Conservation (phyloP, 92 coral and sea anemone genomes). For the Blastomussa wellsi region DNA sequence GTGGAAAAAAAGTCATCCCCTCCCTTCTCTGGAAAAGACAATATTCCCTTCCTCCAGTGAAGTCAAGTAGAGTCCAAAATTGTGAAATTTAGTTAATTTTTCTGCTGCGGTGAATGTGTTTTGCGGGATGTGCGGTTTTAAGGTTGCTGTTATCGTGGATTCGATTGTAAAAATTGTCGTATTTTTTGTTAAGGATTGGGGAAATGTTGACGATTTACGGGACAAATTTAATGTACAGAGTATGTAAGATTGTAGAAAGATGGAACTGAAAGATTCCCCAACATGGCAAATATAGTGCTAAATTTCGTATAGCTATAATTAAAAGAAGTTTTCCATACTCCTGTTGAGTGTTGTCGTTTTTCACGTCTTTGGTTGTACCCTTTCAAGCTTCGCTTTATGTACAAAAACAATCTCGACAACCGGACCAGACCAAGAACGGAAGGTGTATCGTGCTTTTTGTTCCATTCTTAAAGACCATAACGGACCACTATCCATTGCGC, state of each 20-base stretch:
- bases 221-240: slow-evolving; percentile 39
- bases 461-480: too few species aligned
- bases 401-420: too few species aligned
- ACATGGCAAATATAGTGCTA: not conserved
- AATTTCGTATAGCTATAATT: slow-evolving; percentile 1
- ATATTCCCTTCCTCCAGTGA: slow-evolving; percentile 2
- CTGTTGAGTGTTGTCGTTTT: not conserved
- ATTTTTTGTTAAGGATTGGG: slow-evolving; percentile 30
- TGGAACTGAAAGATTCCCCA: not conserved
- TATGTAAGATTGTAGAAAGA: slow-evolving; percentile 15
- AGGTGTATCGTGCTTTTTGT: too few species aligned
- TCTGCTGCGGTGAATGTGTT: not conserved
- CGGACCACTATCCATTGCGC: too few species aligned
- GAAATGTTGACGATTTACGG: slow-evolving; percentile 1
- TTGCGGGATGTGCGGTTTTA: not conserved
- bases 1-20: not conserved
- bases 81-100: not conserved
- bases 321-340: slow-evolving; percentile 19
- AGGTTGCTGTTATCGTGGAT: not conserved
- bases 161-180: not conserved
- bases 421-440: too few species aligned
- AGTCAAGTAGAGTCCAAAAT: not conserved
- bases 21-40: not conserved
- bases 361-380: not conserved
- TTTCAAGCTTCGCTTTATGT: too few species aligned